A percentile compares a stretch with the other conserved stretches of the same genome.
Evolutionary conservation across 23 tunicate genomes (phyloP).

Genomic region (Styela plicata): DNA sequence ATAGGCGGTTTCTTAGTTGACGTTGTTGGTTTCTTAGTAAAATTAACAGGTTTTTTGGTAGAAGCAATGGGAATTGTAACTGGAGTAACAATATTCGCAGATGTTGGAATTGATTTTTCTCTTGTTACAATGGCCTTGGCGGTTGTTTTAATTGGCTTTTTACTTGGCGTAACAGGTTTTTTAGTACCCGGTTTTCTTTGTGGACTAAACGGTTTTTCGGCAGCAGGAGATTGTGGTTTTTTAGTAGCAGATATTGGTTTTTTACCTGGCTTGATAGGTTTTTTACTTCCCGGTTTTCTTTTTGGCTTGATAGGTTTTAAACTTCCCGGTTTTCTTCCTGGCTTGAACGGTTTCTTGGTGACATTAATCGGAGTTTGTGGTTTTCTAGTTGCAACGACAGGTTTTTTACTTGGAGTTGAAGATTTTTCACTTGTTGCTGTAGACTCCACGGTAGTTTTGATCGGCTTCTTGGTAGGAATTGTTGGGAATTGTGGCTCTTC

Average conservation of each 20-base stretch:
- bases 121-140: not conserved
- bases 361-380: not conserved
- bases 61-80: not conserved
- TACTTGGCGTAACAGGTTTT: too few relatives aligned
- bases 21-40: not conserved
- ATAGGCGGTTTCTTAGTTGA: not conserved
- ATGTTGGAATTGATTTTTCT: not conserved
- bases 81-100: not conserved
- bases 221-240: too few relatives aligned
- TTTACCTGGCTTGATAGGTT: not conserved
- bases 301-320: too few relatives aligned
- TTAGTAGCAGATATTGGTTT: too few relatives aligned
- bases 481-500: too few relatives aligned
- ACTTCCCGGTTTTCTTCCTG: too few relatives aligned
- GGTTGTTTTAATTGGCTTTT: not conserved
- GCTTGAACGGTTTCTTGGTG: too few relatives aligned
- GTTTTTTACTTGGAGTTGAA: not conserved
- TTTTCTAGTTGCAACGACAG: not conserved
- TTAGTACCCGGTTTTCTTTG: not conserved
- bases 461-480: not conserved
- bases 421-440: too few relatives aligned
- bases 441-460: not conserved
- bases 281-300: not conserved
- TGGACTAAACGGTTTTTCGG: not conserved
- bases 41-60: not conserved